Base-by-base conservation (phyloP, 2,888 invertebrate species). In the Orchesellides sinensis region DNA sequence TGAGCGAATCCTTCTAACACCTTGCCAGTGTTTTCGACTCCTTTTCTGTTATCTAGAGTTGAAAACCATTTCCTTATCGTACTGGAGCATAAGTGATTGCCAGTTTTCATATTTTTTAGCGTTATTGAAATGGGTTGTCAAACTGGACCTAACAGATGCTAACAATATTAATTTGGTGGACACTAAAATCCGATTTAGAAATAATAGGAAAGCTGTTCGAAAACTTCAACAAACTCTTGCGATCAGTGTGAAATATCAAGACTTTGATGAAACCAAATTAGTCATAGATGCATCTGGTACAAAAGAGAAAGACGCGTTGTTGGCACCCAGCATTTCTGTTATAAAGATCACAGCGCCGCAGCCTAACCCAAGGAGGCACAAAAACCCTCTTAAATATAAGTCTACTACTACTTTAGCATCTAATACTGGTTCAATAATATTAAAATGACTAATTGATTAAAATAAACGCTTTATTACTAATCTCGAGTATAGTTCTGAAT, bases 11-110 rank as follows among this genome's bases (percentile, higher is more conserved):
- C 79, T 54, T 3, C 17, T 79, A 21, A 72, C 70, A 8, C 40
- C 63, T 1, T 72, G 65, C n/a, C 79, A 79, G 47, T n/a, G 65
- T 2, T 10, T 65, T 79, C 63, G 72, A 4, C n/a, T 79, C 0
- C 27, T 65, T 4, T 25, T 65, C 1, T 72, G 72, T 17, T 72
- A 17, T 17, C 1, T 2, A 2, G 3, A 52, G 1, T 61, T 79
- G 61, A 0, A 4, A 5, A 12, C 5, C 8, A 2, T 79, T 8
- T 54, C 65, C 3, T 0, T 79, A 0, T n/a, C 63, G 1, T 79
- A 79, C 32, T 79, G 79, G 79, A 79, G 79, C 27, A 65, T 65
- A 10, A 65, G 8, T 54, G 79, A 79, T 32, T 47, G 52, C 17
- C 79, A 79, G 32, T 79, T 79, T 56, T 40, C 72, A 1, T 0